Evolutionary conservation across 2,797 vertebrate species (phyloP).

Genomic region (Schizopygopsis pylzovi): DNA sequence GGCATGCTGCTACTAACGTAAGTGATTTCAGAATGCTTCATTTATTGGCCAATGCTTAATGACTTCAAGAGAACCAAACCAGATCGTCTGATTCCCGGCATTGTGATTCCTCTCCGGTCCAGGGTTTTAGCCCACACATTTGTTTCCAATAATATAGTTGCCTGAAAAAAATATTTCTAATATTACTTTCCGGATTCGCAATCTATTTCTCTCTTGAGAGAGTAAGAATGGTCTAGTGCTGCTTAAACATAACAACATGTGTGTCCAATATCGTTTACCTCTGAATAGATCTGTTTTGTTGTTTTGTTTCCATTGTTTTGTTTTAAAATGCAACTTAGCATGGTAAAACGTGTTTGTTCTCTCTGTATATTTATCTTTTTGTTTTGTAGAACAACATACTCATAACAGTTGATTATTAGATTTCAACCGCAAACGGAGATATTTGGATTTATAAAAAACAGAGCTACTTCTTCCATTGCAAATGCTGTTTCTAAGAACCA

Average conservation of each 20-base stretch:
- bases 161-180: constrained; percentile 10
- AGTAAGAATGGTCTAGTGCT: not conserved
- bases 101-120: not conserved
- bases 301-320: constrained; percentile 11
- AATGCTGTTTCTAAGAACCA: constrained; percentile 40
- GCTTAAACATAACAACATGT: constrained; percentile 34
- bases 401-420: constrained; percentile 45
- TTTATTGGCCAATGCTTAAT: constrained; percentile 6
- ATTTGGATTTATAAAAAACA: constrained; percentile 41
- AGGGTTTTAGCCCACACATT: constrained; percentile 42
- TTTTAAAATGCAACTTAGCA: constrained; percentile 25
- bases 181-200: constrained; percentile 13
- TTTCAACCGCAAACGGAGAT: constrained; percentile 44
- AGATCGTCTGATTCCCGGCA: constrained; percentile 11
- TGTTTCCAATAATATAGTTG: constrained; percentile 55
- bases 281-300: constrained; percentile 29
- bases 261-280: constrained; percentile 51
- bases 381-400: constrained; percentile 38
- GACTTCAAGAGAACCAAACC: constrained; percentile 39
- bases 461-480: constrained; percentile 21
- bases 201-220: constrained; percentile 20
- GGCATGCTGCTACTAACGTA: not conserved
- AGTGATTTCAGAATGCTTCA: constrained; percentile 27
- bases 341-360: not conserved
- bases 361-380: constrained; percentile 4